These are phyloP conservation scores for Formica exsecta DNA, from an alignment of 1,140 invertebrate genomes.

Conservation along the genomic window DNA sequence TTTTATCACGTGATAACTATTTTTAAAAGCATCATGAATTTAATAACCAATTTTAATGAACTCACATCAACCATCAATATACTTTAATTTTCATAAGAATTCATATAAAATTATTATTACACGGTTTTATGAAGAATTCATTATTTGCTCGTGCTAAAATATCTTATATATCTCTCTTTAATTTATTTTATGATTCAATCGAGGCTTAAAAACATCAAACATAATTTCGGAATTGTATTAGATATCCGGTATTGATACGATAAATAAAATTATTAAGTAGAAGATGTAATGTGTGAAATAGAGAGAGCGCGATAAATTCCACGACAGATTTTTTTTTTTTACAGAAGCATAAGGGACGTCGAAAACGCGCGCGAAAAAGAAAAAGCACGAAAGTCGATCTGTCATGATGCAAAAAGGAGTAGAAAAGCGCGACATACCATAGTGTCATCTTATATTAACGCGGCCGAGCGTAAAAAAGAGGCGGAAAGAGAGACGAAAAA, in stretches of 20 bases:
- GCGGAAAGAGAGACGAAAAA: not conserved
- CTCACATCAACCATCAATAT: not conserved
- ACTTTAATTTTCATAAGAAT: slow-evolving; percentile 37
- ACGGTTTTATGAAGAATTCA: not conserved
- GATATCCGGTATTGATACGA: not conserved
- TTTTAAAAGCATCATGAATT: slow-evolving; percentile 9
- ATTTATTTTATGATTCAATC: slow-evolving; percentile 52
- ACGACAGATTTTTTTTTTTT: slow-evolving; percentile 48
- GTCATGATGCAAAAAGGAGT: slow-evolving; percentile 19
- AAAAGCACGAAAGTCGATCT: slow-evolving; percentile 34
- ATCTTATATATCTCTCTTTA: not conserved
- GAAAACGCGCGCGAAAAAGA: slow-evolving; percentile 24
- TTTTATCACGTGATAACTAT: not conserved
- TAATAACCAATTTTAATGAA: not conserved
- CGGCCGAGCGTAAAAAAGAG: not conserved
- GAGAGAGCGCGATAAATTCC: slow-evolving; percentile 59
- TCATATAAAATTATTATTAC: not conserved
- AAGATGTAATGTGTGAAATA: slow-evolving; percentile 27
- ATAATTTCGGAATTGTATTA: slow-evolving; percentile 18
- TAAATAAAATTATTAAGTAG: slow-evolving; percentile 43
- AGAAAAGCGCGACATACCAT: not conserved
- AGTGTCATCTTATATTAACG: slow-evolving; percentile 43
- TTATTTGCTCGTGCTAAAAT: slow-evolving; percentile 27
- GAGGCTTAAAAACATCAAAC: slow-evolving; percentile 7
- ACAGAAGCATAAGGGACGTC: slow-evolving; percentile 36